Conservation (phyloP, 2,888 invertebrate species). For the Drosophila melanosoma region DNA sequence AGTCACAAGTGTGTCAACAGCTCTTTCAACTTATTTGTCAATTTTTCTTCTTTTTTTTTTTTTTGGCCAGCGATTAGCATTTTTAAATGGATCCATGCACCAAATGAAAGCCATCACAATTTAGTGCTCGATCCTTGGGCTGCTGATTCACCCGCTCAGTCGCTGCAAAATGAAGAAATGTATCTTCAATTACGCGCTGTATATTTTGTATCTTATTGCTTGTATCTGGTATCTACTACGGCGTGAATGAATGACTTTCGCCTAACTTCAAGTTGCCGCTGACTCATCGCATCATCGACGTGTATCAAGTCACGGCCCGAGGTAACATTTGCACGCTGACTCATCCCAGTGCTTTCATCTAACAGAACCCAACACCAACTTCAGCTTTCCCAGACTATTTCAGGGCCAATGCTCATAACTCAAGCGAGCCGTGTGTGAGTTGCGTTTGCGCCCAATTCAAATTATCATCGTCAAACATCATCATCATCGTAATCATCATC, state of each 20-base stretch:
- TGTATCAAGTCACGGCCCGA: constrained; percentile 36
- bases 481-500: constrained; percentile 10
- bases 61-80: constrained; percentile 47
- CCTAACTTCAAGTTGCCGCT: constrained; percentile 60
- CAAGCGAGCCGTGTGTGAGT: constrained; percentile 26
- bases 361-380: constrained; percentile 21
- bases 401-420: constrained; percentile 36
- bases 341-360: constrained; percentile 49
- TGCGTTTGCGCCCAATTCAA: background rate
- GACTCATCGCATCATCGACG: constrained; percentile 38
- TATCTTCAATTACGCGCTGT: constrained; percentile 52
- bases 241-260: constrained; percentile 68
- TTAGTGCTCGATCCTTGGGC: constrained; percentile 5
- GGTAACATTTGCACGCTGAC: constrained; percentile 57
- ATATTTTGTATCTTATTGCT: constrained; percentile 27
- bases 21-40: constrained; percentile 27
- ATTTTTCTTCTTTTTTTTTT: background rate
- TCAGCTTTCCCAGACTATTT: constrained; percentile 8
- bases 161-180: constrained; percentile 1
- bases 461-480: background rate
- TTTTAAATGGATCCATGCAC: constrained; percentile 42
- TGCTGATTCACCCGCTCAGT: constrained; percentile 37
- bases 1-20: constrained; percentile 66
- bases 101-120: constrained; percentile 2
- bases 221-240: constrained; percentile 29